These are phyloP conservation scores for Laothoe populi DNA, from an alignment of 2,888 invertebrate genomes.

Conservation along the genomic window DNA sequence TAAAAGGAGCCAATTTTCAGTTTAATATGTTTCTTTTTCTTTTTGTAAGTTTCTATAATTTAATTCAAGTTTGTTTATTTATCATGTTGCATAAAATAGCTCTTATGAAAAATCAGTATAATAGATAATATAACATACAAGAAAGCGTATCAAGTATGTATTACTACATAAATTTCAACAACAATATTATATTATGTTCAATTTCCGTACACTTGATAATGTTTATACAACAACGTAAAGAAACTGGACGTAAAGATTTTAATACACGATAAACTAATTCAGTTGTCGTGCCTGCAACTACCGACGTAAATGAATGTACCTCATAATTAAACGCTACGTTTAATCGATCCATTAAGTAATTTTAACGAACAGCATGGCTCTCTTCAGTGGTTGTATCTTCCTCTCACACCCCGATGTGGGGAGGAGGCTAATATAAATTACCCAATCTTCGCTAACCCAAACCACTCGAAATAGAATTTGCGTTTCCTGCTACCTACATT, in stretches of 20 bases:
- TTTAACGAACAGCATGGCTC: constrained; percentile 74
- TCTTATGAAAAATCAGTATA: too few relatives aligned
- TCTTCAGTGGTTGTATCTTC: constrained; percentile 66
- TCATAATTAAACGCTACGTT: constrained; percentile 68
- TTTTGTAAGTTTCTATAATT: neutral
- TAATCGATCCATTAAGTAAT: constrained; percentile 79
- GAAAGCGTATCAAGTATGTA: too few relatives aligned
- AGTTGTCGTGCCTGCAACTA: constrained; percentile 40
- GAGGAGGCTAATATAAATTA: constrained; percentile 81
- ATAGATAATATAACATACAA: too few relatives aligned
- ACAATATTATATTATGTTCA: constrained; percentile 1
- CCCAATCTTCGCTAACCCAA: constrained; percentile 81
- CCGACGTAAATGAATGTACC: constrained; percentile 54
- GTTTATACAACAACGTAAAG: constrained; percentile 23
- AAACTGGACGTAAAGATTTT: constrained; percentile 47
- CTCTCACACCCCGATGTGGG: constrained; percentile 54
- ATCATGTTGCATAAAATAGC: neutral
- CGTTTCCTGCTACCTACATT: constrained; percentile 69
- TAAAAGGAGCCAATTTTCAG: too few relatives aligned
- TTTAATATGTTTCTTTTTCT: too few relatives aligned
- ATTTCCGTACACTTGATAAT: constrained; percentile 5
- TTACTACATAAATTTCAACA: neutral
- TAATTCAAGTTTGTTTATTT: neutral
- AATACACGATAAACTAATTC: constrained; percentile 42
- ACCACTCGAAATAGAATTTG: constrained; percentile 77